Base-by-base conservation (phyloP, 1,140 invertebrate genomes). In the Coelopa frigida region DNA sequence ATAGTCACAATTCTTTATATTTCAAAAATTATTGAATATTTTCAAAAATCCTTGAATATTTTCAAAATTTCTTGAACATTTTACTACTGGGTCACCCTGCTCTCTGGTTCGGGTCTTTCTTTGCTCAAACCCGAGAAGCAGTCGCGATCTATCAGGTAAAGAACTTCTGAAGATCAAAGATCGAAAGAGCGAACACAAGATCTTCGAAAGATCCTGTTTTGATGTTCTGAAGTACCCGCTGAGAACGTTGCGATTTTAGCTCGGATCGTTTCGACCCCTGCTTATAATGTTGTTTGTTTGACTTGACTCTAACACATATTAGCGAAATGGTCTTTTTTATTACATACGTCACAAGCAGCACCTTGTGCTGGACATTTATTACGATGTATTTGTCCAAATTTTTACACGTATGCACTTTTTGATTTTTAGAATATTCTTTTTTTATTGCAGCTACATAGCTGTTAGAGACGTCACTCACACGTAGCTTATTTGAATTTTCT, bases 331-430 rank as follows among this genome's bases (percentile, higher is more conserved):
- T 52, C 46, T n/a, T 21, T 29, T 42, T 41, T 51, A 23, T 45
- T 45, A 39, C 54, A 56, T 40, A 40, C 47, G 12, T 24, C 27
- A 39, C 52, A 58, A 5, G 26, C 46, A 31, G 46, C 53, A 15
- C 46, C 44, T 36, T 46, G 37, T 10, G 54, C 54, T 17, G 51
- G 54, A 44, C 56, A 58, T 35, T 56, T 48, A 15, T 46, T 29
- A 3, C 11, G 32, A 18, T 45, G 36, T 10, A 40, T 18, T 51
- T 49, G 29, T 12, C 39, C 46, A 43, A 39, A 43, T 32, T 35
- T 39, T 2, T 27, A 35, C 36, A 45, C 27, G 47, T 14, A 33
- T 32, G 17, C n/a, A 21, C 20, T 12, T 22, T 5, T 18, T 12
- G 20, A 17, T 24, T 42, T 24, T 27, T 14, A 20, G 11, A 29